phyloP scores from a whole-genome alignment of 2,113 vertebrate genomes.

The Ctenomys sociabilis region DNA sequence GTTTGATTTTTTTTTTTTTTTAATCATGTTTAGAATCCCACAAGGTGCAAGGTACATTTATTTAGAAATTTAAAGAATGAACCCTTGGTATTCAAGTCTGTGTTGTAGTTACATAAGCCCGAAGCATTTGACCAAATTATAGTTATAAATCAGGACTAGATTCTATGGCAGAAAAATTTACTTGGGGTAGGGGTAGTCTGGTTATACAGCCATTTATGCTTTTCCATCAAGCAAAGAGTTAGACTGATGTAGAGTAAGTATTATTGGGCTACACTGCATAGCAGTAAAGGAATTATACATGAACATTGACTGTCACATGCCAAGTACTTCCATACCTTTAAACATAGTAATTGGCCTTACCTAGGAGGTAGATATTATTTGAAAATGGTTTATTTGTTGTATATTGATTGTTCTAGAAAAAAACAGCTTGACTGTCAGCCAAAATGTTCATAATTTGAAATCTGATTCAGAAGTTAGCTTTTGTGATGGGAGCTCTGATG shows the following conservation, averaged over 20 bases:
- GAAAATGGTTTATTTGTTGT: not conserved
- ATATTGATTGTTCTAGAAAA: constrained; percentile 28
- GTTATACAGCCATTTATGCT: not conserved
- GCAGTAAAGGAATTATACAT: not conserved
- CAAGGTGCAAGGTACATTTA: not conserved
- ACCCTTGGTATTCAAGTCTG: not conserved
- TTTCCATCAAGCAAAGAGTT: not conserved
- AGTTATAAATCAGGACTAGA: not conserved
- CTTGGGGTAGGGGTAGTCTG: not conserved
- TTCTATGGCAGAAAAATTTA: not conserved
- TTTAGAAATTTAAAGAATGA: constrained; percentile 7
- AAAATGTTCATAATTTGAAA: constrained; percentile 30
- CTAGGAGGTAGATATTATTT: not conserved
- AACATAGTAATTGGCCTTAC: not conserved
- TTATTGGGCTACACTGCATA: not conserved
- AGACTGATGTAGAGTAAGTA: not conserved
- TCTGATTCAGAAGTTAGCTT: not conserved
- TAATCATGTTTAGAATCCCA: not conserved
- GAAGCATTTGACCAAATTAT: not conserved
- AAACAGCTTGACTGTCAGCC: not conserved
- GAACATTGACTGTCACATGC: not conserved
- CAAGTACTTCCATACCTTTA: not conserved
- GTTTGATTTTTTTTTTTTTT: not conserved
- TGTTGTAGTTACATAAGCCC: not conserved
- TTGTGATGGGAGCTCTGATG: not conserved